These are phyloP conservation scores for Plumapathes pennacea DNA, from an alignment of 92 coral and sea anemone genomes.

Conservation along the genomic window DNA sequence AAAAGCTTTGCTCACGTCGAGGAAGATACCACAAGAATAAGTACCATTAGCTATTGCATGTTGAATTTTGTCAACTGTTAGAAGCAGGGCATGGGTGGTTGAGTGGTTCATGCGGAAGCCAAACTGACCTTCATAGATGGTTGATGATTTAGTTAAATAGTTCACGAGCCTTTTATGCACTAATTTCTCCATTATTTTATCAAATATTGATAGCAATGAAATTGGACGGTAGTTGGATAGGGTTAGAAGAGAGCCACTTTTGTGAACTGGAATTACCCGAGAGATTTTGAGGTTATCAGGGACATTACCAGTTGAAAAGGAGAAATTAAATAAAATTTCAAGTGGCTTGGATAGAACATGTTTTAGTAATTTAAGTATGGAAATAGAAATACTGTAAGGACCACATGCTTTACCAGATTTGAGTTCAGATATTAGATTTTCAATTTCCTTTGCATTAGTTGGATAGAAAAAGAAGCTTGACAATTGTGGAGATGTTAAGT, in stretches of 20 bases:
- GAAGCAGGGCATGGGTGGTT: slow-evolving; percentile 31
- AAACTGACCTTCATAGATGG: slow-evolving; percentile 42
- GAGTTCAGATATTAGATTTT: not conserved
- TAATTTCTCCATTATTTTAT: slow-evolving; percentile 29
- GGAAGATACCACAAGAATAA: slow-evolving; percentile 47
- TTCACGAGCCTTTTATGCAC: slow-evolving; percentile 20
- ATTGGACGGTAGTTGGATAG: slow-evolving; percentile 32
- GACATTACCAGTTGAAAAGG: slow-evolving; percentile 20
- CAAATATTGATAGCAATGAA: slow-evolving; percentile 11
- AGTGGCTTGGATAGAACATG: slow-evolving; percentile 17
- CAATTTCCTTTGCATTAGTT: slow-evolving; percentile 20
- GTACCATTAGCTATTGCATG: slow-evolving; percentile 16
- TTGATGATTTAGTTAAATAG: slow-evolving; percentile 9
- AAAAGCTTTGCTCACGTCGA: slow-evolving; percentile 43
- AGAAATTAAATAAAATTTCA: slow-evolving; percentile 20
- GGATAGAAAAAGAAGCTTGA: slow-evolving; percentile 39
- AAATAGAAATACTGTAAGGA: slow-evolving; percentile 26
- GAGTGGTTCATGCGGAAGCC: slow-evolving; percentile 47
- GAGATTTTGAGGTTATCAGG: slow-evolving; percentile 33
- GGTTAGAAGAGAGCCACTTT: slow-evolving; percentile 21
- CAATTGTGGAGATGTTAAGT: slow-evolving; percentile 3
- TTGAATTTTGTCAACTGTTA: slow-evolving; percentile 35
- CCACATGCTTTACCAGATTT: slow-evolving; percentile 27
- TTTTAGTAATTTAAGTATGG: slow-evolving; percentile 11
- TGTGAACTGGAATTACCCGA: slow-evolving; percentile 18